phyloP scores from a whole-genome alignment of 1,140 invertebrate species.

The Callitettix versicolor region DNA sequence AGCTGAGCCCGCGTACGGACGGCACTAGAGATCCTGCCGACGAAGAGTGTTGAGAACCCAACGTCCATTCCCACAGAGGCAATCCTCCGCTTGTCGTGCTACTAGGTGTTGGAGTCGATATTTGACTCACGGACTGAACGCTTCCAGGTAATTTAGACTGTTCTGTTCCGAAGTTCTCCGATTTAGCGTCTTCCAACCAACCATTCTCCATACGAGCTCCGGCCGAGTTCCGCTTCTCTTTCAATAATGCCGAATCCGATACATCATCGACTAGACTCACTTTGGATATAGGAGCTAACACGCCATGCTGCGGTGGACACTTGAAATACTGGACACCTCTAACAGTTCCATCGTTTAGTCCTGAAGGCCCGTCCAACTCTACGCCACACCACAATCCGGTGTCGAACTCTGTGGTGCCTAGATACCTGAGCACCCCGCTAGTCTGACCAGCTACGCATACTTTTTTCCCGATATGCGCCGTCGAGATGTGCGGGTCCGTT shows the following conservation, averaged over 20 bases:
- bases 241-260: conserved; percentile 17
- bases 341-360: conserved; percentile 51
- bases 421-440: conserved; percentile 42
- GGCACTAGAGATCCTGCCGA: conserved; percentile 27
- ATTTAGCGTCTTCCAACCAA: not conserved
- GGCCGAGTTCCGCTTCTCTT: not conserved
- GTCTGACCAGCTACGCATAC: conserved; percentile 41
- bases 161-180: conserved; percentile 12
- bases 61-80: conserved; percentile 29
- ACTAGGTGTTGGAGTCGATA: conserved; percentile 19
- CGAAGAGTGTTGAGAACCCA: conserved; percentile 29
- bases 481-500: conserved; percentile 20
- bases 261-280: conserved; percentile 26
- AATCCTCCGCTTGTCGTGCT: conserved; percentile 26
- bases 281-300: conserved; percentile 40
- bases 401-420: conserved; percentile 45
- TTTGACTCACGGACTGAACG: conserved; percentile 11
- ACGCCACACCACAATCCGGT: conserved; percentile 51
- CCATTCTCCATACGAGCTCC: conserved; percentile 4
- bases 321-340: conserved; percentile 43
- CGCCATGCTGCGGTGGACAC: conserved; percentile 36
- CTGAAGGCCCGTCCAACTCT: conserved; percentile 44
- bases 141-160: not conserved
- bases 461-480: conserved; percentile 36
- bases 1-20: conserved; percentile 23